Evolutionary conservation across 1,140 invertebrate genomes (phyloP), one percentile per base, ranked within the genome.

Genomic region (Penaeus vannamei): DNA sequence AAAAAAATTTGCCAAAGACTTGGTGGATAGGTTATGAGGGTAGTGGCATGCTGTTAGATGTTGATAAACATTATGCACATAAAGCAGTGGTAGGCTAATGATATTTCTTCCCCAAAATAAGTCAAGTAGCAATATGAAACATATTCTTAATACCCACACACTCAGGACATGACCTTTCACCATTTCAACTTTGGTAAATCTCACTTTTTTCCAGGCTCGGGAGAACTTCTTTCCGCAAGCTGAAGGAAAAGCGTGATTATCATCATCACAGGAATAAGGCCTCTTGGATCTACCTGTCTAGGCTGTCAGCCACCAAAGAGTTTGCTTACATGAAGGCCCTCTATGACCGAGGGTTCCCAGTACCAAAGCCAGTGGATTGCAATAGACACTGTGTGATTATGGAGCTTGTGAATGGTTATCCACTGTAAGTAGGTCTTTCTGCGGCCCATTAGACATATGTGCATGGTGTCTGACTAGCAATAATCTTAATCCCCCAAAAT

Each of bases 321-420:
- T 99, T 98, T 95, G 97, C 98, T 2, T 99, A 99, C 92, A 98
- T 99, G 97, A 98, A 97, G 93, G 98, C 98, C 0, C 93, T 99
- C 46, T 94, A 97, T 92, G 96, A 98, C 22, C 94, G 97, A 92
- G 96, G 95, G 32, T 99, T 99, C 93, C 98, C 98, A 17, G 98
- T 99, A 1, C 99, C 99, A 0, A 96, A 96, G 92, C 98, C 99
- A 1, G 95, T 99, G 62, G 98, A 99, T 93, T 97, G 96, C 88
- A 99, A 99, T 93, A 94, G 99, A 83, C 98, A 99, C 94, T 98
- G 98, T 93, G 96, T 99, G 90, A 94, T 99, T 0, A 99, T 99
- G 99, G 97, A 99, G 92, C 93, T 99, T 19, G 95, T 99, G 59
- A 91, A 93, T 92, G 95, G 95, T 36, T 92, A 93, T 88, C 94